Conservation (phyloP, 1,140 invertebrate genomes). For the Drosophila sechellia region DNA sequence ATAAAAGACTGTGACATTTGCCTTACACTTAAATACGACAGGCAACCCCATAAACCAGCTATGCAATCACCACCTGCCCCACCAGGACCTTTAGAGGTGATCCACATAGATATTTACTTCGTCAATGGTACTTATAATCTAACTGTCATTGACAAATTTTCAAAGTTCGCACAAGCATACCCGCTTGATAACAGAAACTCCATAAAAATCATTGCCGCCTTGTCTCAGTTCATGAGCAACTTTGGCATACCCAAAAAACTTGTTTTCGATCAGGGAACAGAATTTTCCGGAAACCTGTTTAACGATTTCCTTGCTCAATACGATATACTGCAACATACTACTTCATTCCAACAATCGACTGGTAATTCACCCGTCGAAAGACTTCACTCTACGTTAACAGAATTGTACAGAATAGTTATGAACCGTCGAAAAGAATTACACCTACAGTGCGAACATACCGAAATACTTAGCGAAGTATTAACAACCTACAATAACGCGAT, state of each 20-base stretch:
- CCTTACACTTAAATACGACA: not conserved
- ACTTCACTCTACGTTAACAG: not conserved
- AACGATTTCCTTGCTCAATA: not conserved
- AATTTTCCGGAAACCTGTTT: not conserved
- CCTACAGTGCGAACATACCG: not conserved
- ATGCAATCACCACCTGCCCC: no score
- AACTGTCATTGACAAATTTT: not conserved
- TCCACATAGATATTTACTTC: no score
- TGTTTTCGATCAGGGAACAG: not conserved
- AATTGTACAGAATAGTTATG: not conserved
- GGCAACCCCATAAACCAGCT: no score
- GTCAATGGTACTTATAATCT: no score
- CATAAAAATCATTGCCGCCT: not conserved
- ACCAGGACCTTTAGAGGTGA: no score
- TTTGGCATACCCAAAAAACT: not conserved
- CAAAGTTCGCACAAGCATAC: not conserved
- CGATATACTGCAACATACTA: not conserved
- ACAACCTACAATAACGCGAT: not conserved
- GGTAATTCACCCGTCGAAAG: not conserved
- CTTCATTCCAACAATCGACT: not conserved
- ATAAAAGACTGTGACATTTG: slow-evolving; percentile 5
- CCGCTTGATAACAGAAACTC: not conserved
- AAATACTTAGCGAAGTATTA: not conserved
- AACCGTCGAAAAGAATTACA: not conserved
- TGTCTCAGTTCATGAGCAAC: not conserved